Percentiles rank a stretch among this genome's conserved stretches.
Conservation (phyloP, 2,888 invertebrate genomes). For the Chironomus tentans region DNA sequence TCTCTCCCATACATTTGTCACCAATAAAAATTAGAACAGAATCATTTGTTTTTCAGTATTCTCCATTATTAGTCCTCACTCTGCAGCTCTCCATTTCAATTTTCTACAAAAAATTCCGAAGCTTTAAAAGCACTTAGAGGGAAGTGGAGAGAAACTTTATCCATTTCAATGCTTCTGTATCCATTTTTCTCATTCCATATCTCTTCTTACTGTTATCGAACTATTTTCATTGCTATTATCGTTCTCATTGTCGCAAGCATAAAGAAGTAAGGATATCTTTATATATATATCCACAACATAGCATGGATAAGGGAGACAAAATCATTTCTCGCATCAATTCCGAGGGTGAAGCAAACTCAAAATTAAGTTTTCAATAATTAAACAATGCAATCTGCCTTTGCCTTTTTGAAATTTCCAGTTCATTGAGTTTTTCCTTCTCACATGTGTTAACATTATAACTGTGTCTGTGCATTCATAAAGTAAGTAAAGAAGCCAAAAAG, state of each 20-base stretch:
- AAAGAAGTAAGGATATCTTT: too few relatives aligned
- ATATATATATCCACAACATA: background rate
- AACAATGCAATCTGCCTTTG: background rate
- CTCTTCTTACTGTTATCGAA: background rate
- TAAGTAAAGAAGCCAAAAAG: too few relatives aligned
- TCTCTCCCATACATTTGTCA: background rate
- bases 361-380: background rate
- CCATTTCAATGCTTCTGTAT: background rate
- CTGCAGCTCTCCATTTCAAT: background rate
- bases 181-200: too few relatives aligned
- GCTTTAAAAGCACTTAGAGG: background rate
- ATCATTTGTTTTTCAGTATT: background rate
- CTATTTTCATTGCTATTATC: background rate
- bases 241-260: background rate
- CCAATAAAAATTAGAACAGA: background rate
- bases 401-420: background rate
- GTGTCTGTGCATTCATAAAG: too few relatives aligned
- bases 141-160: background rate
- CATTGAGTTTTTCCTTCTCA: background rate
- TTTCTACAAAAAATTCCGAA: background rate
- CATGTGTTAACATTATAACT: too few relatives aligned
- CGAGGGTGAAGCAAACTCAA: background rate
- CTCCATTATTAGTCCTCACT: background rate
- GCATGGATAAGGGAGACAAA: background rate
- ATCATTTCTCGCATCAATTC: too few relatives aligned